These are phyloP conservation scores for Clangula hyemalis DNA, from an alignment of 2,797 vertebrate species.

Conservation along the genomic window DNA sequence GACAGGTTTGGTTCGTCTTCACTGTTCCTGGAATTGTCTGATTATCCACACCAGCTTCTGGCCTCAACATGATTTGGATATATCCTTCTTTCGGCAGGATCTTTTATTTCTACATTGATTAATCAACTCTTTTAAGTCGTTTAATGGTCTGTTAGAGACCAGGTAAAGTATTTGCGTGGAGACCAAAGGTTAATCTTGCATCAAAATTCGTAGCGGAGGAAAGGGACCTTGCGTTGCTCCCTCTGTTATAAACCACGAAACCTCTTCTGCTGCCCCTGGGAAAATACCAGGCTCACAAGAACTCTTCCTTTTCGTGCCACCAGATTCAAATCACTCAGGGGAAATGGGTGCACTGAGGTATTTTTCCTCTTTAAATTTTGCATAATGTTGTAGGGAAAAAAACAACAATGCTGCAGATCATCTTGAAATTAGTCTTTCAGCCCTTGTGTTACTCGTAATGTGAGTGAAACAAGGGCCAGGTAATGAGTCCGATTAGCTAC, in stretches of 20 bases:
- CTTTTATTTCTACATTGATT: neutral
- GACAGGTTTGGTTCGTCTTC: neutral
- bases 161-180: neutral
- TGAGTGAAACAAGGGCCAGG: neutral
- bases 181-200: neutral
- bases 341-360: neutral
- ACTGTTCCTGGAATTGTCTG: neutral
- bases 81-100: neutral
- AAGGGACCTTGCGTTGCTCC: neutral
- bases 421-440: neutral
- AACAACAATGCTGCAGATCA: neutral
- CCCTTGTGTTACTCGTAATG: neutral
- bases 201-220: neutral
- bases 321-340: fast-evolving
- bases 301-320: neutral
- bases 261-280: neutral
- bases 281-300: neutral
- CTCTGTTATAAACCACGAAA: neutral
- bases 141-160: neutral
- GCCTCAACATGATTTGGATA: neutral
- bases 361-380: neutral
- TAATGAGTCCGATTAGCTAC: neutral
- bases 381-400: neutral
- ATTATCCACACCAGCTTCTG: neutral
- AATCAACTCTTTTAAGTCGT: neutral